These are phyloP conservation scores for Nowickia ferox DNA, from an alignment of 2,888 invertebrate genomes.

Conservation along the genomic window DNA sequence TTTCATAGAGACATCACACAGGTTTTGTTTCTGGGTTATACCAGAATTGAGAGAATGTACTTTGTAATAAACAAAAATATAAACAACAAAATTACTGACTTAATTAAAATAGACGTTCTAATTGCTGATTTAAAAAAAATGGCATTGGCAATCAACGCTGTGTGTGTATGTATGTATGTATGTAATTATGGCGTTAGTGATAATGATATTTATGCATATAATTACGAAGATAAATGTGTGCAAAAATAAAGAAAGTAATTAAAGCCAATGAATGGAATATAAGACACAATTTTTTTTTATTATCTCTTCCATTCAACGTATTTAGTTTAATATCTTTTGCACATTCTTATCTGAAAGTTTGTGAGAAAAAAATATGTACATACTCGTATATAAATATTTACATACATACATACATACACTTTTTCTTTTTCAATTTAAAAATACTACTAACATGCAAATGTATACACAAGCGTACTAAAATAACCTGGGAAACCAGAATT, in stretches of 20 bases:
- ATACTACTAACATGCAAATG: too few relatives aligned
- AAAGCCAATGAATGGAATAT: constrained; percentile 4
- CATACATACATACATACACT: background rate
- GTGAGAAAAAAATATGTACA: background rate
- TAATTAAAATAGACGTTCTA: constrained; percentile 30
- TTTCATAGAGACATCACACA: background rate
- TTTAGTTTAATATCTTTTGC: background rate
- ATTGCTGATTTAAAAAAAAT: constrained; percentile 29
- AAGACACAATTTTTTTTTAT: background rate
- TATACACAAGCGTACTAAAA: too few relatives aligned
- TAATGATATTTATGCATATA: constrained; percentile 20
- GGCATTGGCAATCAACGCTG: constrained; percentile 18
- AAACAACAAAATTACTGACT: background rate
- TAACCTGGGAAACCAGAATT: too few relatives aligned
- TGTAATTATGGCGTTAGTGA: background rate
- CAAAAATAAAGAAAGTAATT: constrained; percentile 31
- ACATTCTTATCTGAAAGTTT: constrained; percentile 25
- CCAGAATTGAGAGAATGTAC: background rate
- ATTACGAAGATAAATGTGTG: background rate
- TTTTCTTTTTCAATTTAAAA: too few relatives aligned
- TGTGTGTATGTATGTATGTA: background rate
- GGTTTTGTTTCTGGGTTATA: background rate
- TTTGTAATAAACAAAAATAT: background rate
- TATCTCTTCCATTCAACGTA: background rate
- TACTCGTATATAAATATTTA: background rate